Base-by-base conservation (phyloP, 2,113 vertebrate species). In the Bujurquina vittata region DNA sequence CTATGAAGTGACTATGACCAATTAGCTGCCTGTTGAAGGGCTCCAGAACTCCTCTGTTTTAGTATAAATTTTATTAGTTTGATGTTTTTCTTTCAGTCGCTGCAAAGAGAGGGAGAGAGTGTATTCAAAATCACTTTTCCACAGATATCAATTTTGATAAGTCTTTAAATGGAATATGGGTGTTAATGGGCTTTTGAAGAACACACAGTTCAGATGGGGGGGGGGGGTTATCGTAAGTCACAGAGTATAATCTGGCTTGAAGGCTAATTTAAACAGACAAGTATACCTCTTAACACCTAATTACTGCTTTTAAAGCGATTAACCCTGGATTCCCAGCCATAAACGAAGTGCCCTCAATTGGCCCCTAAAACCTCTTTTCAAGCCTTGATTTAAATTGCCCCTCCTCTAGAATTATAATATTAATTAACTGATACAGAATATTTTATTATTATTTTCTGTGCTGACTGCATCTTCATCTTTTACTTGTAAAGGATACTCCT, bases 281-380 rank as follows among this genome's bases (percentile, higher is more conserved):
- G 91, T 91, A 84, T 86, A 88, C 91, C 88, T 93, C 93, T 95
- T 94, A 94, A 93, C 93, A 94, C 94, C 93, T 94, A 94, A 94
- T 94, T 92, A 93, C 93, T 91, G 87, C 90, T 92, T 95, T 94
- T 91, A 94, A 94, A 93, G 90, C 90, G 91, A 95, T 95, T 95
- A 94, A 94, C 91, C 92, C 79, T 29, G 72, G 90, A 90, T 93
- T 93, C 74, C 93, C 88, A 86, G 88, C 78, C 89, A 93, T 59
- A 88, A 90, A 91, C 93, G 88, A 87, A 86, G 85, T 92, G 91
- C 67, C 79, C 92, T 90, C 76, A 88, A 69, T 81, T 80, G 86
- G 56, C 83, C 86, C 74, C 31, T 5, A 83, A 89, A 88, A 93
- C 73, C 14, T 69, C 20, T 75, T 84, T 90, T 91, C 79, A 84